Base-by-base conservation (phyloP, 2,797 vertebrate genomes). In the Eulemur mongoz region DNA sequence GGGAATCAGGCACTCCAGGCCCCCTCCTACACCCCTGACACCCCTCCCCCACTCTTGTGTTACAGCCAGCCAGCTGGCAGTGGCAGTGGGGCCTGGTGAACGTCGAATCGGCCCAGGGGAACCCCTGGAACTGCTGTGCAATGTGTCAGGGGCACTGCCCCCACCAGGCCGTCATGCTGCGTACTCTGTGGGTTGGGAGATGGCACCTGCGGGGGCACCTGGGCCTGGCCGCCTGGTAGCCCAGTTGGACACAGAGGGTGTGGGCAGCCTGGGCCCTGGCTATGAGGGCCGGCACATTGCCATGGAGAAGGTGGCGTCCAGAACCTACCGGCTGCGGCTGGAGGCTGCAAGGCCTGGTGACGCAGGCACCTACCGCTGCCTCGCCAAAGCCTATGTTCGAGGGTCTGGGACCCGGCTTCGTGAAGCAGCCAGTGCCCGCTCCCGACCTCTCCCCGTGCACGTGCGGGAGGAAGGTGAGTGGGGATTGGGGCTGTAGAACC, bases 271-370 rank as follows among this genome's bases (percentile, higher is more conserved):
- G 98, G 99, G 99, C 0, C 98, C 99, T 20, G 99, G 96, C 81
- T 98, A 98, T 0, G 96, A 97, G 83, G 98, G 97, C 78, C 92
- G 98, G 35, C 98, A 98, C 40, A 96, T 98, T 14, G 98, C 98
- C 40, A 97, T 98, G 96, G 98, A 98, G 90, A 98, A 98, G 83
- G 92, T 98, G 94, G 94, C 93, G 0, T 97, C 98, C 0, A 93
- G 97, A 90, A 98, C 98, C 98, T 99, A 99, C 98, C 98, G 99
- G 85, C 98, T 99, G n/a, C 98, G 99, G 91, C 98, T 99, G 54
- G 99, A 99, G 97, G 70, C 98, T 0, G 99, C 99, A 3, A 97
- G 98, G 5, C 97, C 98, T 1, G 98, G 98, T 1, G 99, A 99
- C 32, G 98, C 99, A 38, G 99, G 99, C 12, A 97, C 98, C 89